A percentile compares a stretch with the other conserved stretches of the same genome.
phyloP scores from a whole-genome alignment of 2,797 vertebrate genomes.

The Crossoptilon crossoptilon region DNA sequence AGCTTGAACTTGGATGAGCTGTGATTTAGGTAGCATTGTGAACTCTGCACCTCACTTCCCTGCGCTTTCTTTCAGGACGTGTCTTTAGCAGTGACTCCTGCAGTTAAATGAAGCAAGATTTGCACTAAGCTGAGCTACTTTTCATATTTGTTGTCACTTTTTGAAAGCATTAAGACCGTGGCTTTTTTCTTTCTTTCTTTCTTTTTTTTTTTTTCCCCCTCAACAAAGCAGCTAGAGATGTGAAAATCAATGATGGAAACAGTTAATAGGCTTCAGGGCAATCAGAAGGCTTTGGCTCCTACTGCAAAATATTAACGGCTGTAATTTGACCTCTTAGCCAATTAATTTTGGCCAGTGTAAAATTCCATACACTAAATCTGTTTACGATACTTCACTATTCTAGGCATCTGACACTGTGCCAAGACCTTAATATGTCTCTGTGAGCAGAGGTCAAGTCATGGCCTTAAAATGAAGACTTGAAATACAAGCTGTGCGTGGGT shows the following conservation, averaged over 20 bases:
- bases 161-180: not conserved
- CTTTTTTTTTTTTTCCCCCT: not conserved
- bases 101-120: not conserved
- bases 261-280: conserved; percentile 59
- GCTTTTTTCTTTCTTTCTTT: not conserved
- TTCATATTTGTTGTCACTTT: conserved; percentile 26
- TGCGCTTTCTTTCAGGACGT: not conserved
- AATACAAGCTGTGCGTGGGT: conserved; percentile 72
- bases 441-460: conserved; percentile 69
- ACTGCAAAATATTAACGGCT: conserved; percentile 71
- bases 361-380: conserved; percentile 78
- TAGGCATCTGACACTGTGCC: conserved; percentile 75
- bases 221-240: conserved; percentile 4
- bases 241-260: conserved; percentile 34
- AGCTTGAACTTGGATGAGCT: not conserved
- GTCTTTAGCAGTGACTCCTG: not conserved
- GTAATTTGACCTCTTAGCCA: conserved; percentile 76
- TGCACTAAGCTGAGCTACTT: not conserved
- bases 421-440: conserved; percentile 72
- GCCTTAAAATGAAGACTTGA: conserved; percentile 75
- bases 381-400: conserved; percentile 78
- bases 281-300: conserved; percentile 49
- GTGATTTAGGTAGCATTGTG: not conserved
- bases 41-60: rapidly evolving
- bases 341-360: conserved; percentile 80